Base-by-base conservation (phyloP, 2,888 invertebrate species). In the Piscicola geometra region DNA sequence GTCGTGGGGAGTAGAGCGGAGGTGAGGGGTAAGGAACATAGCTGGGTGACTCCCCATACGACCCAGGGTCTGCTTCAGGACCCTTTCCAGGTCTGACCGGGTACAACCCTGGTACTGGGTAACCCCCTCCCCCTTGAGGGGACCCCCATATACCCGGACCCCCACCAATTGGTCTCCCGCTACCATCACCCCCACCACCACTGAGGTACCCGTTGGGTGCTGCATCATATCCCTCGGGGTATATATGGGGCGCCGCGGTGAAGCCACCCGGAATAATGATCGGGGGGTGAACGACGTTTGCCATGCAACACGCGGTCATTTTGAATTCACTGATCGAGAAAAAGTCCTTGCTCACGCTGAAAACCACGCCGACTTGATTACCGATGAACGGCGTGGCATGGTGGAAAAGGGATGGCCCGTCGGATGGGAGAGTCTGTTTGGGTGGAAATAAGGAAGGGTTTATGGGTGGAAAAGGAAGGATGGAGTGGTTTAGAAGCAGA, bases 281-380 rank as follows among this genome's bases (percentile, higher is more conserved):
- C 15, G 60, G 60, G 25, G 9, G n/a, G n/a, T 25, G 21, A n/a
- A 5, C 3, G 9, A n/a, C 5, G 21, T 5, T 9, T 0, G 33
- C 1, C 50, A 71, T 32, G 33, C 71, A 71, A 52, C 71, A 71
- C 12, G 71, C 71, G 28, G 71, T 71, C 50, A 71, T 32, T 25
- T 71, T 41, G 50, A 71, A 71, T 25, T 50, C 50, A n/a, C 71
- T 71, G 33, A 71, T 71, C 1, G 71, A 71, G 30, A 71, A 41
- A 52, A 30, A 50, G 3, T 71, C 52, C 30, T 71, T 71, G 28
- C 50, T 52, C 25, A 52, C 52, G 25, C n/a, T 71, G 32, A 71
- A 71, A 15, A 50, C 52, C n/a, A 71, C 25, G 12, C 71, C 71
- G 30, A 71, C 52, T 1, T 71, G 71, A 21, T 52, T 71, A 30